Conservation (phyloP, 2,797 vertebrate species). For the Leucoraja ocellata region DNA sequence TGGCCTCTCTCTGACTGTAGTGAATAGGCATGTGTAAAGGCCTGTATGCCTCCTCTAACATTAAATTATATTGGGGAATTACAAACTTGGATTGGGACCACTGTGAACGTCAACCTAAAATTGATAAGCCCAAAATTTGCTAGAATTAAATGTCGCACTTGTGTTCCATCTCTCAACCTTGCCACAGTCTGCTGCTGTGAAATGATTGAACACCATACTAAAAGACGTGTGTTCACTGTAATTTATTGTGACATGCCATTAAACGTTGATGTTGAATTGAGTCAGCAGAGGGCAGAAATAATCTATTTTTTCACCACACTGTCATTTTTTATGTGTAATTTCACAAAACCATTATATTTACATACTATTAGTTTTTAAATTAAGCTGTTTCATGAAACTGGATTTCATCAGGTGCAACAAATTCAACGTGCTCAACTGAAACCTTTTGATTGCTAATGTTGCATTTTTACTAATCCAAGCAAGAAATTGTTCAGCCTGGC, state of each 20-base stretch:
- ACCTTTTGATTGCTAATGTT: not conserved
- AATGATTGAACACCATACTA: constrained; percentile 15
- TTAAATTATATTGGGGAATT: not conserved
- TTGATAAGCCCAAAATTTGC: not conserved
- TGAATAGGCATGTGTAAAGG: too few relatives aligned
- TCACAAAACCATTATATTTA: constrained; percentile 23
- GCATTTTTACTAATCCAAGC: not conserved
- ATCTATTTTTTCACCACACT: constrained; percentile 3
- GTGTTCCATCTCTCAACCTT: not conserved
- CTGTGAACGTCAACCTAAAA: not conserved
- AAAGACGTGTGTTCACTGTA: not conserved
- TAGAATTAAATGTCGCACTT: not conserved
- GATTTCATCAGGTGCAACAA: not conserved
- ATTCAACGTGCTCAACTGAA: not conserved
- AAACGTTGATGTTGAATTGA: constrained; percentile 11
- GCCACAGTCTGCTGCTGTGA: not conserved
- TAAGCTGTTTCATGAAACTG: constrained; percentile 1
- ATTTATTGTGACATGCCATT: constrained; percentile 23
- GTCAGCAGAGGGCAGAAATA: constrained; percentile 14
- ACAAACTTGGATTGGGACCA: not conserved
- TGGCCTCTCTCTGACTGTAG: not conserved
- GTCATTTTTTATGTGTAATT: not conserved
- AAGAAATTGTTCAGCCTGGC: constrained; percentile 3
- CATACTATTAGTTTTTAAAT: constrained; percentile 7
- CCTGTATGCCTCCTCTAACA: too few relatives aligned